Percentiles rank a stretch among this genome's conserved stretches.
These are phyloP conservation scores for Lepidothrix coronata DNA, from an alignment of 2,113 vertebrate species.

Conservation along the genomic window DNA sequence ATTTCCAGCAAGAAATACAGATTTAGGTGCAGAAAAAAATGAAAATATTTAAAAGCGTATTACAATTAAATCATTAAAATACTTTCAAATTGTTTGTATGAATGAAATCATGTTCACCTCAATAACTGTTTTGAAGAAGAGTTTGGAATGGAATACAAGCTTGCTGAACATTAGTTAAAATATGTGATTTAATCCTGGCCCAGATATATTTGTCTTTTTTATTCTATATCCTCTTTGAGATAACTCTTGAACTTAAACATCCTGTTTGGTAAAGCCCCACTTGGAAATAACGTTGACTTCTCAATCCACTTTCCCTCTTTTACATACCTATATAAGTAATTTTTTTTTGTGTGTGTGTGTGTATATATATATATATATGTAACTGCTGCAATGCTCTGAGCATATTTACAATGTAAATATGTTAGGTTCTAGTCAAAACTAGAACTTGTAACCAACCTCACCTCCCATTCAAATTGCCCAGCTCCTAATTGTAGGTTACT, in stretches of 20 bases:
- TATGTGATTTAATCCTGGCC: not conserved
- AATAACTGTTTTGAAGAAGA: not conserved
- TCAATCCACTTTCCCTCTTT: not conserved
- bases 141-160: not conserved
- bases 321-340: not conserved
- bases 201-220: not conserved
- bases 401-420: not conserved
- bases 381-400: accelerated
- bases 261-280: not conserved
- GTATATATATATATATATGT: too few species aligned
- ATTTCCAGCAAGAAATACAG: not conserved
- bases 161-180: not conserved
- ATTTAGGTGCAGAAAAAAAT: not conserved
- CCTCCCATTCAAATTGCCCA: not conserved
- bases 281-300: not conserved
- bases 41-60: not conserved
- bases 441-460: not conserved
- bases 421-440: not conserved
- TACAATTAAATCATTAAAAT: not conserved
- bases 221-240: not conserved
- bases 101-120: not conserved
- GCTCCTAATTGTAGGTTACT: not conserved
- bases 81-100: not conserved
- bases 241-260: not conserved
- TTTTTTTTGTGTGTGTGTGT: too few species aligned